Percentiles rank a stretch among this genome's conserved stretches.
Evolutionary conservation across 2,888 invertebrate species (phyloP).

Genomic region (Leucophenga montana): DNA sequence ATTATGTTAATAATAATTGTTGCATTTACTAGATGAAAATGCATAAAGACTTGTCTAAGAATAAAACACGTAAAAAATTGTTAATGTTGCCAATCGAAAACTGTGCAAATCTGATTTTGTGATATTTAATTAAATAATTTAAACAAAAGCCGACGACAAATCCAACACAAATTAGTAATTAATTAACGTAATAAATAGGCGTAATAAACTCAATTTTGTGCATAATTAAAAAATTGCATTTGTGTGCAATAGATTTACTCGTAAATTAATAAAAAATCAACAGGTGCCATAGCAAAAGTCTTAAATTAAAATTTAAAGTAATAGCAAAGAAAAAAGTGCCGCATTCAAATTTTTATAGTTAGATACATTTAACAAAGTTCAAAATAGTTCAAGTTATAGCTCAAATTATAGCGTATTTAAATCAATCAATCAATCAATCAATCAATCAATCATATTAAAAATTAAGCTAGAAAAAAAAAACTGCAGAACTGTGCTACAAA

Average conservation of each 20-base stretch:
- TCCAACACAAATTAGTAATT: constrained; percentile 27
- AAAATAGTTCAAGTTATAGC: neutral
- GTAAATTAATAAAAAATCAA: constrained; percentile 22
- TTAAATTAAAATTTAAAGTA: constrained; percentile 6
- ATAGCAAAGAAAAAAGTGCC: constrained; percentile 24
- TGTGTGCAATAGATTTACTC: constrained; percentile 41
- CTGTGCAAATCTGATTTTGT: constrained; percentile 52
- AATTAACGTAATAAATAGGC: constrained; percentile 33
- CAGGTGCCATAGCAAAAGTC: constrained; percentile 53
- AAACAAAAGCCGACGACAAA: constrained; percentile 6
- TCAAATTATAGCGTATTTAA: constrained; percentile 9
- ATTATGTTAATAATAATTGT: constrained; percentile 51
- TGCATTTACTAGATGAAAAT: constrained; percentile 66
- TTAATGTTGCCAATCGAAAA: constrained; percentile 39
- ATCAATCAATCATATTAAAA: constrained; percentile 26
- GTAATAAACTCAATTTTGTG: constrained; percentile 33
- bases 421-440: constrained; percentile 5
- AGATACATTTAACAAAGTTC: neutral
- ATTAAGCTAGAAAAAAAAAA: constrained; percentile 7
- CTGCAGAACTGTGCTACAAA: neutral
- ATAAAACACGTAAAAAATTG: constrained; percentile 70
- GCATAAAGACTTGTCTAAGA: constrained; percentile 70
- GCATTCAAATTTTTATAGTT: constrained; percentile 15
- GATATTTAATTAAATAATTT: constrained; percentile 52
- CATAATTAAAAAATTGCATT: constrained; percentile 26